phyloP scores from a whole-genome alignment of 2,797 vertebrate genomes.

The Orestias chungarensis region DNA sequence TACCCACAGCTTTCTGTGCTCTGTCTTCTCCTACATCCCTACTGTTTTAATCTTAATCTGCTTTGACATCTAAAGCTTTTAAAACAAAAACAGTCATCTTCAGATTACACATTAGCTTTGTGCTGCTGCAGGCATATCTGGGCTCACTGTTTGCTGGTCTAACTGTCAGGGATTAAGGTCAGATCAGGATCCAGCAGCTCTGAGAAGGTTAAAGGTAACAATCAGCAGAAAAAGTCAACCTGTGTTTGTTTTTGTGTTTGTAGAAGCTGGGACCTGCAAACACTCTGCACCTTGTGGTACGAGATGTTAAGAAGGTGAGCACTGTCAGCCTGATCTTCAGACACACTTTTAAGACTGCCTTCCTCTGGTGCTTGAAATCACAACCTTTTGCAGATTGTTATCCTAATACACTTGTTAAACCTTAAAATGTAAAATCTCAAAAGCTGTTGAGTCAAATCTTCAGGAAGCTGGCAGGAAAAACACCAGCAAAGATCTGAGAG shows the following conservation, averaged over 20 bases:
- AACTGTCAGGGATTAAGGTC: background rate
- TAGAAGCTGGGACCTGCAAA: constrained; percentile 90
- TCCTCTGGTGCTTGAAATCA: background rate
- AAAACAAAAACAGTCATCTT: constrained; percentile 23
- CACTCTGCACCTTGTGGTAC: constrained; percentile 89
- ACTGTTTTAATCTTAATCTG: constrained; percentile 40
- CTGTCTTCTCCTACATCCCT: constrained; percentile 23
- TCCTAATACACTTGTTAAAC: background rate
- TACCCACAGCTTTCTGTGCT: constrained; percentile 35
- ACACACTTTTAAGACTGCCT: background rate
- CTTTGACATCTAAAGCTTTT: constrained; percentile 23
- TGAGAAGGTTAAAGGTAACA: background rate
- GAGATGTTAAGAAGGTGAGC: constrained; percentile 91
- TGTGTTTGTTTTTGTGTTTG: constrained; percentile 4
- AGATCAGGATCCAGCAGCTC: background rate
- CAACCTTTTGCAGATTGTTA: background rate
- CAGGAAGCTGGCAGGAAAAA: background rate
- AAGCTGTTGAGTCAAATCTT: background rate
- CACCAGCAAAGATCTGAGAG: background rate
- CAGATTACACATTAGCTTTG: constrained; percentile 18
- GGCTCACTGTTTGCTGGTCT: background rate
- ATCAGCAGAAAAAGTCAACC: background rate
- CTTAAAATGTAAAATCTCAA: background rate
- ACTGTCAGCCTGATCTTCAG: background rate
- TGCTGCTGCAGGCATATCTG: constrained; percentile 2